Base-by-base conservation (phyloP, 2,888 invertebrate species). In the Microplitis deprimator region DNA sequence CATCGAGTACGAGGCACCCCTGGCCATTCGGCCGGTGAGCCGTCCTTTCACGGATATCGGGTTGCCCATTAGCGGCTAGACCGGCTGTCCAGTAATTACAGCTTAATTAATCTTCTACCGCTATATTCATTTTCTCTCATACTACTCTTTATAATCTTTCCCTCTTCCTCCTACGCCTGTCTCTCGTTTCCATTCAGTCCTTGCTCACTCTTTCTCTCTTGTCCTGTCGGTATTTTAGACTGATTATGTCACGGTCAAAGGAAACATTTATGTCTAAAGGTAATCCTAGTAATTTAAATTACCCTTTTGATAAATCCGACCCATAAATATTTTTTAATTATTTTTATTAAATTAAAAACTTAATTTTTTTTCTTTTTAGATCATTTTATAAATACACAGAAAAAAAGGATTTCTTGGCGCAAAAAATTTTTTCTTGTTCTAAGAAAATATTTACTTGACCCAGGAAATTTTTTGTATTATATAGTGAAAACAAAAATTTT, bases 71-170 rank as follows among this genome's bases (percentile, higher is more conserved):
- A 88, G 87, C 85, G 84, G 84, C 85, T 82, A 84, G 84, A 86
- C 85, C 85, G 86, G 86, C 86, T 86, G 87, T 85, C 87, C 87
- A 84, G 87, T 88, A 88, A 88, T 88, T 88, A 88, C 85, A 84
- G 88, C 87, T 87, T 88, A 88, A 88, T 88, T 88, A 88, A 88
- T 88, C 87, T 87, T 84, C 84, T 82, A 83, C 82, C 82, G 84
- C 82, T 83, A 50, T 13, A 81, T 80, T 84, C 84, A 17, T 73
- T 73, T n/a, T n/a, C 13, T 62, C 40, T 76, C 59, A 20, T 69
- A 64, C 73, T 60, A 29, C 29, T 29, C 29, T 29, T 3, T 71
- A 73, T 64, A 72, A 59, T 62, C 69, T 74, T 73, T 67, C 68
- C 65, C 62, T 76, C 13, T 65, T 29, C 65, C 10, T 65, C 13